phyloP scores from a whole-genome alignment of 2,888 invertebrate species.

The Catocala nupta region DNA sequence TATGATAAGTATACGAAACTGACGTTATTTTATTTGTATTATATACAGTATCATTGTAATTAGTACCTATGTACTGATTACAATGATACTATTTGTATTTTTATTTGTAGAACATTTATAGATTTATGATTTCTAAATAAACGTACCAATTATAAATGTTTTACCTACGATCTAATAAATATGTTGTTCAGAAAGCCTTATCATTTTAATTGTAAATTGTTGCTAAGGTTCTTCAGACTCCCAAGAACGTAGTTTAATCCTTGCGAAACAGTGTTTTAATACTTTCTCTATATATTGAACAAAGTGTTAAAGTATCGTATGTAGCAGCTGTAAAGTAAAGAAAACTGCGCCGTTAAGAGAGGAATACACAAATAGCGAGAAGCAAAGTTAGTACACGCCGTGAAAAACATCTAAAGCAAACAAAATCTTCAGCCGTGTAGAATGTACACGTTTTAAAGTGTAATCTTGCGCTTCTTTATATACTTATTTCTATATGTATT shows the following conservation, averaged over 20 bases:
- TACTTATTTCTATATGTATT: no score
- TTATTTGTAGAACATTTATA: no score
- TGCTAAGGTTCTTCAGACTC: neutral
- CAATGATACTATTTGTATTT: no score
- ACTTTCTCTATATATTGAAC: constrained; percentile 10
- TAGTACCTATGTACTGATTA: no score
- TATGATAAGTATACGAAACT: no score
- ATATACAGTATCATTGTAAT: no score
- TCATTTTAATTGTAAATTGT: neutral
- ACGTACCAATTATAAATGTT: no score
- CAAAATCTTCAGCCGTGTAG: constrained; percentile 10
- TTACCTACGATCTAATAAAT: neutral
- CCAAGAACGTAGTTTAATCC: constrained; percentile 10
- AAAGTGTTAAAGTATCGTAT: constrained; percentile 16
- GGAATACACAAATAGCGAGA: constrained; percentile 15
- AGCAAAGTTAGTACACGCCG: constrained; percentile 14
- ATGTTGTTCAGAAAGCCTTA: neutral
- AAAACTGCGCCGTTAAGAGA: constrained; percentile 15
- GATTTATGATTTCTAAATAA: no score
- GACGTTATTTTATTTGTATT: no score
- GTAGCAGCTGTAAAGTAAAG: constrained; percentile 18
- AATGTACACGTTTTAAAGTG: neutral
- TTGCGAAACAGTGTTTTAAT: constrained; percentile 11
- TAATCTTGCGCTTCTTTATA: neutral
- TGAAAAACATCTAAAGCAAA: constrained; percentile 12